phyloP scores from a whole-genome alignment of 2,113 vertebrate species.

The Setophaga kirtlandii region DNA sequence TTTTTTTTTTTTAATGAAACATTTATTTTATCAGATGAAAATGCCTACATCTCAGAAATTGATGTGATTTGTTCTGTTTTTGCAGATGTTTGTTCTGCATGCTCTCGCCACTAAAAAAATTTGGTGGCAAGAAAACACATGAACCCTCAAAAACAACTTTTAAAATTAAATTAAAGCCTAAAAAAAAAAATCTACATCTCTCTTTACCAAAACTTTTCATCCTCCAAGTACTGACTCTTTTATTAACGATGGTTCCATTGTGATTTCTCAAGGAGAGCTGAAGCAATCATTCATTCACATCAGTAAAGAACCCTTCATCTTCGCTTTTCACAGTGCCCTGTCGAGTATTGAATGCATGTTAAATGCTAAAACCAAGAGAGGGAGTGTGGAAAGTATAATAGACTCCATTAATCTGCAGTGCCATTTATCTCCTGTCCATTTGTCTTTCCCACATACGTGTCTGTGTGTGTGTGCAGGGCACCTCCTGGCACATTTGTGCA shows the following conservation, averaged over 20 bases:
- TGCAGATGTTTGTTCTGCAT: not conserved
- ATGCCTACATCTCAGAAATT: not conserved
- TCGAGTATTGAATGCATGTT: not conserved
- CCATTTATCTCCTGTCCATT: not conserved
- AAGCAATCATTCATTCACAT: slow-evolving; percentile 32
- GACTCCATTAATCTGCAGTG: not conserved
- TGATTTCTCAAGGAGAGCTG: not conserved
- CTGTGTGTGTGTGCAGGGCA: not conserved
- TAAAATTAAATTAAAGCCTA: not conserved
- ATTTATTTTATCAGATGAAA: not conserved
- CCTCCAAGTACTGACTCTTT: not conserved
- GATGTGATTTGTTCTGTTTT: not conserved
- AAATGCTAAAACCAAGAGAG: not conserved
- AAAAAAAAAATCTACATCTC: not conserved
- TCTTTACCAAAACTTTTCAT: not conserved
- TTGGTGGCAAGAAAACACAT: not conserved
- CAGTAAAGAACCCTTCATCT: slow-evolving; percentile 21
- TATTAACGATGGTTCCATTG: not conserved
- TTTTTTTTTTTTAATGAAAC: not conserved
- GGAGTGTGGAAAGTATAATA: not conserved
- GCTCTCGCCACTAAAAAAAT: not conserved
- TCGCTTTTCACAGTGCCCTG: not conserved
- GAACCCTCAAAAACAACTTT: not conserved
- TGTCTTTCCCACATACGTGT: not conserved
- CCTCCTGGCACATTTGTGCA: not conserved